A percentile compares a stretch with the other conserved stretches of the same genome.
Evolutionary conservation across 1,140 invertebrate genomes (phyloP).

Genomic region (Linepithema humile): DNA sequence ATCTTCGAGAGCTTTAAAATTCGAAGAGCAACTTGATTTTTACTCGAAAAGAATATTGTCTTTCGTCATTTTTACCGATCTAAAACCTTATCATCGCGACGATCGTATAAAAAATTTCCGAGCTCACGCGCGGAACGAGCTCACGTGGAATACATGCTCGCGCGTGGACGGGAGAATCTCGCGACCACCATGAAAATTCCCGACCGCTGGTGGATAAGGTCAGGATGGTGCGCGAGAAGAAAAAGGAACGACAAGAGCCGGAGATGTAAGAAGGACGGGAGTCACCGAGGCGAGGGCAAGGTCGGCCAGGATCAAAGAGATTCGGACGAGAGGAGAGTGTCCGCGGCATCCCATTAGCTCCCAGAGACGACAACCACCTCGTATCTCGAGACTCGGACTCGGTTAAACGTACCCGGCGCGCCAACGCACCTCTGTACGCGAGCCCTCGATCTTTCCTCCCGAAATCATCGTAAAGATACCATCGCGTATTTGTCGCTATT

Average conservation of each 20-base stretch:
- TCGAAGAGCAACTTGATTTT: too few species aligned
- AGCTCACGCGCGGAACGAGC: too few species aligned
- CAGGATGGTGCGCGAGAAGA: conserved; percentile 39
- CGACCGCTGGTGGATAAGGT: conserved; percentile 65
- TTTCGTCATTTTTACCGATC: too few species aligned
- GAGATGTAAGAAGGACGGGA: conserved; percentile 68
- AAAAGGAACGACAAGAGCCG: conserved; percentile 33
- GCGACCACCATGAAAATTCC: conserved; percentile 77
- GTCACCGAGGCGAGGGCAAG: conserved; percentile 76
- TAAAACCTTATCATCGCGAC: too few species aligned
- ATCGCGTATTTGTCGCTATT: conserved; percentile 61
- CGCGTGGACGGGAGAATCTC: conserved; percentile 9
- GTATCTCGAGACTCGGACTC: conserved; percentile 65
- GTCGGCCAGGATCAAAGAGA: conserved; percentile 81
- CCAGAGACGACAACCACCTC: conserved; percentile 78
- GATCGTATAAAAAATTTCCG: too few species aligned
- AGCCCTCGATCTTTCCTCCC: background rate
- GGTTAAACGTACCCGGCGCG: background rate
- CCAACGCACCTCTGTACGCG: conserved; percentile 17
- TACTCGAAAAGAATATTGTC: too few species aligned
- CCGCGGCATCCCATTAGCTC: conserved; percentile 80
- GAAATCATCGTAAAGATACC: conserved; percentile 48
- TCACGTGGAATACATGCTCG: background rate
- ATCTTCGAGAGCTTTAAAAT: too few species aligned
- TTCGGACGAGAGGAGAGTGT: conserved; percentile 77